Base-by-base conservation (phyloP, 2,797 vertebrate genomes). In the Crocidura indochinensis region DNA sequence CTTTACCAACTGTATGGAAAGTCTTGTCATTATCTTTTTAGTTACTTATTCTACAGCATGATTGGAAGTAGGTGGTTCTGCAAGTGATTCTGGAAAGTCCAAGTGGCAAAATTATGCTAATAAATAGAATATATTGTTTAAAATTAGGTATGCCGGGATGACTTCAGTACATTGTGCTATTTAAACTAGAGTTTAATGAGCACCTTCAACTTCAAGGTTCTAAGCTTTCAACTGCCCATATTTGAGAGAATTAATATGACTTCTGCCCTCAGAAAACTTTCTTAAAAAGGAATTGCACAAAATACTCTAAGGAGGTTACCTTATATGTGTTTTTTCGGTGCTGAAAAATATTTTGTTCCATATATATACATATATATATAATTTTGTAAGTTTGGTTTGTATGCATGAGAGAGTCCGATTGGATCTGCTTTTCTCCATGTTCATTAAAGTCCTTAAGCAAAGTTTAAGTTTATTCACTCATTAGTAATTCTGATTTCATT, bases 401-500 rank as follows among this genome's bases (percentile, higher is more conserved):
- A 62, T 82, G 80, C 67, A 51, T 29, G 38, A 82, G 72, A 88
- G 89, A 85, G 65, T 93, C 81, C 64, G 85, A 84, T 44, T 91
- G 90, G 72, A 79, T 91, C 62, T 77, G 80, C 79, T 84, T 88
- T 88, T 90, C 90, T 92, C 27, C 19, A 44, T 86, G 83, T 95
- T 96, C 94, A 87, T 89, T 94, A 92, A 90, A 73, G 53, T 94
- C 72, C 81, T 77, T 90, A 80, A 95, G 91, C 72, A 92, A 96
- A 95, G 94, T 94, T 90, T 85, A 93, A 91, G 94, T 94, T 91
- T 92, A 87, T 87, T 84, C 26, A 20, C 78, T 94, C 91, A 91
- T 97, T 93, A 94, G 90, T 95, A 74, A 94, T 92, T 92, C 91
- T 73, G 80, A 95, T 94, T 88, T 91, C 68, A 84, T 93, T 46